phyloP scores from a whole-genome alignment of 2,797 vertebrate species.

The Dallia pectoralis region DNA sequence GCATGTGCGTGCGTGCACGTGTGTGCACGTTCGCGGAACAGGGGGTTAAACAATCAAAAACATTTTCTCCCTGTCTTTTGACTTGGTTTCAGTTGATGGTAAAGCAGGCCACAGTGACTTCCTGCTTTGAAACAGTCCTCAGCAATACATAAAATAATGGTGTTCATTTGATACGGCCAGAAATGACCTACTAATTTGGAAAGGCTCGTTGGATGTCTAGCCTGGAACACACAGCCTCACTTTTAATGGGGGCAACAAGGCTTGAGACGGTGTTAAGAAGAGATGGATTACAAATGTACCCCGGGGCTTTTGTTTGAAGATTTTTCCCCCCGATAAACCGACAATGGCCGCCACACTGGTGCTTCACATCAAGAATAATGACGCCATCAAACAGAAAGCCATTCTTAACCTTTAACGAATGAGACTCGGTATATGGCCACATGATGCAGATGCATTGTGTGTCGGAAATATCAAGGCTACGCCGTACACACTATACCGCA shows the following conservation, averaged over 20 bases:
- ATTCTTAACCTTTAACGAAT: background rate
- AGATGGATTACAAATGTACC: background rate
- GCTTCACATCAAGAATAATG: background rate
- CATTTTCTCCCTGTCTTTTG: conserved; percentile 21
- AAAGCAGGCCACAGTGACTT: conserved; percentile 36
- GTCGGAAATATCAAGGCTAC: background rate
- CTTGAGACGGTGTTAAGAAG: conserved; percentile 16
- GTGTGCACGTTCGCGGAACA: background rate
- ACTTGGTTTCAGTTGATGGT: conserved; percentile 44
- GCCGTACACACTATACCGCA: too few relatives aligned
- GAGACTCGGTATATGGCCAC: background rate
- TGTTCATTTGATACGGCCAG: conserved; percentile 34
- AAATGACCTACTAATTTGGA: conserved; percentile 20
- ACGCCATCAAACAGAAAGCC: background rate
- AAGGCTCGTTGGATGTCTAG: conserved; percentile 11
- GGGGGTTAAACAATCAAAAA: background rate
- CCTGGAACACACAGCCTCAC: background rate
- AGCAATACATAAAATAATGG: conserved; percentile 33
- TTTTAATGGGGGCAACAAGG: conserved; percentile 12
- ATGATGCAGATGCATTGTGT: background rate
- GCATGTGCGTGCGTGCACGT: too few relatives aligned
- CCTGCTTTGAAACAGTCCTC: conserved; percentile 42
- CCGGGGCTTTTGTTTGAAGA: background rate
- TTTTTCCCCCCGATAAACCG: background rate
- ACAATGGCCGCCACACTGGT: conserved; percentile 29